Evolutionary conservation across 2,113 vertebrate species (phyloP).

Genomic region (Apteryx mantelli): DNA sequence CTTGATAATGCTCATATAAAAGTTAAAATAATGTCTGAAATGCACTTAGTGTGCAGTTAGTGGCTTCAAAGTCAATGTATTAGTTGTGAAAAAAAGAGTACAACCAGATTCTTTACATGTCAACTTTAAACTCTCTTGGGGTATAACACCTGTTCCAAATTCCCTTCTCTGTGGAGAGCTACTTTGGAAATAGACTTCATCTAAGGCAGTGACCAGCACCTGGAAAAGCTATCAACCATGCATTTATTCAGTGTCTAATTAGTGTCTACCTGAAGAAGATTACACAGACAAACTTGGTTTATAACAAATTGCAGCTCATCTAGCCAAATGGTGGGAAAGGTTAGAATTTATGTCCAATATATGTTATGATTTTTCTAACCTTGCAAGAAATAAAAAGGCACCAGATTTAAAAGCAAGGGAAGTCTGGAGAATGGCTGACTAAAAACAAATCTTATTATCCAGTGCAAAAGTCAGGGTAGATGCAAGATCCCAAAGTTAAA

Average conservation of each 20-base stretch:
- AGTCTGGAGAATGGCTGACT: not conserved
- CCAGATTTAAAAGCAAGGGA: not conserved
- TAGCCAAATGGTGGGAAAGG: not conserved
- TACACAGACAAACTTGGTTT: not conserved
- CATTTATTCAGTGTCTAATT: not conserved
- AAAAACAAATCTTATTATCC: not conserved
- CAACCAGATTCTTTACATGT: not conserved
- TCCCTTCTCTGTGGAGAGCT: not conserved
- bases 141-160: not conserved
- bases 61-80: not conserved
- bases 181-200: not conserved
- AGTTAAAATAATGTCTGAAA: not conserved
- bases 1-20: not conserved
- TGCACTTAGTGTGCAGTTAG: not conserved
- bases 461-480: not conserved
- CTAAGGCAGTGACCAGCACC: not conserved
- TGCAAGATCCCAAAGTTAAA: not conserved
- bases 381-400: not conserved
- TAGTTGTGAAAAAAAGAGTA: not conserved
- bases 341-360: not conserved
- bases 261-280: not conserved
- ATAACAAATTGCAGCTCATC: slow-evolving; percentile 8
- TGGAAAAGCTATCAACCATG: not conserved
- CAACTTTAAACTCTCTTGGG: not conserved
- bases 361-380: not conserved